Base-by-base conservation (phyloP, 2,113 vertebrate genomes). In the Siphamia tubifer region DNA sequence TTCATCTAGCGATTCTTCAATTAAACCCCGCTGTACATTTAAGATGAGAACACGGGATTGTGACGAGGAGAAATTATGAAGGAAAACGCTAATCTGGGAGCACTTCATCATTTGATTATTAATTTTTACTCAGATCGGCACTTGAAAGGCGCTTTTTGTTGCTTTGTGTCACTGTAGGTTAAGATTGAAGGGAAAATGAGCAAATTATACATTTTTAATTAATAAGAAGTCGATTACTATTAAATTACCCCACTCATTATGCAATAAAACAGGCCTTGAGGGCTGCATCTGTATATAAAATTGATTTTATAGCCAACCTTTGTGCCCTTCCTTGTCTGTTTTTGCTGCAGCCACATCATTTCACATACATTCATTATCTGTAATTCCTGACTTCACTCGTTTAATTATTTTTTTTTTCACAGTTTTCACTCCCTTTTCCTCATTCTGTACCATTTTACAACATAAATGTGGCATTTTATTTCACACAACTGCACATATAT, bases 141-240 rank as follows among this genome's bases (percentile, higher is more conserved):
- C n/a, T n/a, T n/a, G n/a, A n/a, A n/a, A n/a, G n/a, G n/a, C n/a
- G n/a, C n/a, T n/a, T n/a, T n/a, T n/a, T n/a, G n/a, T n/a, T n/a
- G n/a, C n/a, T n/a, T n/a, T n/a, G n/a, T n/a, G n/a, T n/a, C n/a
- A 43, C 16, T 4, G 5, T 0, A 20, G 24, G 52, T 51, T 10
- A 62, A 12, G 54, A 62, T 70, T 71, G 63, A 28, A 53, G 54
- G 24, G 35, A 39, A 55, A 79, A 64, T 32, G 0, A 8, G 27
- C 23, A 68, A 56, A 57, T 72, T 55, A 57, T 79, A 17, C 53
- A 55, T 74, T 57, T 79, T 65, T 65, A 27, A 63, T 82, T 40
- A 31, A 55, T 62, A 56, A 36, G 16, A 60, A 58, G 32, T 63
- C 54, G 36, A 73, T 81, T 47, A 74, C 48, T 69, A 34, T 67